A percentile compares a stretch with the other conserved stretches of the same genome.
phyloP scores from a whole-genome alignment of 2,888 invertebrate genomes.

The Perizoma flavofasciatum region DNA sequence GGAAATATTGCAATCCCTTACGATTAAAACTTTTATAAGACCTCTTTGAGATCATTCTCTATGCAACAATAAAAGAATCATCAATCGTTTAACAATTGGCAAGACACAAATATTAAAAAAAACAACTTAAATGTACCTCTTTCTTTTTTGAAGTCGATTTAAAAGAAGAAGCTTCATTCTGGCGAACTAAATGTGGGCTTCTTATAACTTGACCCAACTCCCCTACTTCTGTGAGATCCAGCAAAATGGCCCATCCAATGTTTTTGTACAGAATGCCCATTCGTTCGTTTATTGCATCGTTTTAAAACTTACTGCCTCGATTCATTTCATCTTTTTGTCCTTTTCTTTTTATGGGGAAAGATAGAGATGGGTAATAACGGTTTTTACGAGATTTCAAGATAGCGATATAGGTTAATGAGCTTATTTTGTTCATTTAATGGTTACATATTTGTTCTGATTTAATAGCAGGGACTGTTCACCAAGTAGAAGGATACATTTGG shows the following conservation, averaged over 20 bases:
- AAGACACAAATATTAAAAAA: too few relatives aligned
- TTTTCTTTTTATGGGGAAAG: constrained; percentile 20
- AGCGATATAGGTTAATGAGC: constrained; percentile 13
- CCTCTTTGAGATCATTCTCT: too few relatives aligned
- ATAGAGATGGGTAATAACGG: constrained; percentile 19
- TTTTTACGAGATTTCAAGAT: constrained; percentile 22
- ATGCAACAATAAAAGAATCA: too few relatives aligned
- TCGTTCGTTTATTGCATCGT: constrained; percentile 33
- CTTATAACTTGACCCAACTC: constrained; percentile 8
- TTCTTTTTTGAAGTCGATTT: too few relatives aligned
- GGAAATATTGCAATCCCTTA: too few relatives aligned
- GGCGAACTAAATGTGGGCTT: neutral
- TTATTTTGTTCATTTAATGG: constrained; percentile 17
- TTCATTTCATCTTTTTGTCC: constrained; percentile 25
- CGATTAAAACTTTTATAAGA: too few relatives aligned
- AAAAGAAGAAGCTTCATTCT: too few relatives aligned
- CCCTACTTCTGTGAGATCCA: constrained; percentile 10
- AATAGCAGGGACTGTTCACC: neutral
- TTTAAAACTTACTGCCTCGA: constrained; percentile 37
- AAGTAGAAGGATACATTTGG: too few relatives aligned
- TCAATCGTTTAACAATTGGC: too few relatives aligned
- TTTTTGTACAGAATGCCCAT: constrained; percentile 28
- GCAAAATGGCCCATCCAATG: constrained; percentile 19
- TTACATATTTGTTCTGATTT: constrained; percentile 10
- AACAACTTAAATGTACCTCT: too few relatives aligned